Evolutionary conservation across 2,797 vertebrate genomes (phyloP).

Genomic region (Phalloptychus januarius): DNA sequence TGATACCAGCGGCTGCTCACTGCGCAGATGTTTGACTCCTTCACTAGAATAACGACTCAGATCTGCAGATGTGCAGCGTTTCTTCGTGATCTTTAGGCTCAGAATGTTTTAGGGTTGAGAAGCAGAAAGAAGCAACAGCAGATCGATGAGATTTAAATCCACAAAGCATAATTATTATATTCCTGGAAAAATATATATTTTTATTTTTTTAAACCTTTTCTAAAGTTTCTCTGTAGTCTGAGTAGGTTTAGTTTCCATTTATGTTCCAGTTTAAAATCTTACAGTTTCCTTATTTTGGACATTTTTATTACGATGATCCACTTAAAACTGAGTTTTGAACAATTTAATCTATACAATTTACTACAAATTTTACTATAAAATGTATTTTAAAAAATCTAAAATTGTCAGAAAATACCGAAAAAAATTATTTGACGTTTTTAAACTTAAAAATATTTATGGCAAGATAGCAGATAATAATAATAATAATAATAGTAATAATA

Average conservation of each 20-base stretch:
- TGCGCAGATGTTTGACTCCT: neutral
- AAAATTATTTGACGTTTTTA: neutral
- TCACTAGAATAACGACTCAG: neutral
- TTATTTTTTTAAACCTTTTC: neutral
- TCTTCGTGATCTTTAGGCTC: neutral
- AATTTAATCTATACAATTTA: neutral
- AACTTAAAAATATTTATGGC: neutral
- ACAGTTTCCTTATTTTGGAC: neutral
- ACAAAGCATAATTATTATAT: neutral
- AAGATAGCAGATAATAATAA: neutral
- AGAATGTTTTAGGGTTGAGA: neutral
- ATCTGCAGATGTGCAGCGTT: neutral
- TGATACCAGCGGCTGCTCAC: slow-evolving; percentile 22
- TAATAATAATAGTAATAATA: neutral
- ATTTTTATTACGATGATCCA: neutral
- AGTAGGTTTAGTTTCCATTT: neutral
- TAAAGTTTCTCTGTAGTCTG: neutral
- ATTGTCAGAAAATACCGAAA: neutral
- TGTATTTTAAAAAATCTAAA: neutral
- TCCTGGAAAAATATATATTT: neutral
- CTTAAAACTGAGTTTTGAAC: neutral
- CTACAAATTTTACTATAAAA: neutral
- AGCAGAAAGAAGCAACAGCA: neutral
- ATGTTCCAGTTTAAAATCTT: neutral
- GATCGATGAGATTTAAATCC: neutral